Base-by-base conservation (phyloP, 2,888 invertebrate genomes). In the Drosophila longiperda region DNA sequence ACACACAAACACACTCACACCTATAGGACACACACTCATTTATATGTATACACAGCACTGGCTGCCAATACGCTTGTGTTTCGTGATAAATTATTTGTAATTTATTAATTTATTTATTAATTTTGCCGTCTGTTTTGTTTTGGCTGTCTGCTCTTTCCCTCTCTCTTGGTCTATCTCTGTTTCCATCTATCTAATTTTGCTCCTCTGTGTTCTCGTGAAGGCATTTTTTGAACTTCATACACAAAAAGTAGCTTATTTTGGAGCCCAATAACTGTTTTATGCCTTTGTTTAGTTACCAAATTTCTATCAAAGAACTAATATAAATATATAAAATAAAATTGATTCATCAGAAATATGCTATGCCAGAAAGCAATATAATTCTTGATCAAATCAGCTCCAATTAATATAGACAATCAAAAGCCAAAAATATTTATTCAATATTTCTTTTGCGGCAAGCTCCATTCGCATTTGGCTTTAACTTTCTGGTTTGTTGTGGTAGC, bases 21-120 rank as follows among this genome's bases (percentile, higher is more conserved):
- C 8, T 20, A 45, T 12, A 45, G 15, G 20, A n/a, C 45, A 45
- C 45, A 20, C 45, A 15, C 20, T 45, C 15, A 45, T 15, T 23
- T 45, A 45, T 45, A 26, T 5, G 45, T n/a, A 58, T 15, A 26
- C 34, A 32, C 8, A 34, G 29, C 26, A 32, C 55, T 63, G 71
- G 20, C 67, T 84, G 85, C 88, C 87, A 87, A 83, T 87, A 84
- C 45, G 66, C 65, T 66, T 70, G 70, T 67, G 61, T 71, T 68
- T 73, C 75, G 78, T 90, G 87, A 85, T 90, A 90, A 89, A 85
- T 85, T 85, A 87, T 89, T 89, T 89, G 90, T 90, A 90, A 85
- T 90, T 85, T 89, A 90, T 90, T 80, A 86, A 85, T 90, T 85
- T 90, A 90, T 85, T 90, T 90, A 89, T 85, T 90, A 83, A 87